Base-by-base conservation (phyloP, 2,888 invertebrate species). In the Drosophila austrosaltans region DNA sequence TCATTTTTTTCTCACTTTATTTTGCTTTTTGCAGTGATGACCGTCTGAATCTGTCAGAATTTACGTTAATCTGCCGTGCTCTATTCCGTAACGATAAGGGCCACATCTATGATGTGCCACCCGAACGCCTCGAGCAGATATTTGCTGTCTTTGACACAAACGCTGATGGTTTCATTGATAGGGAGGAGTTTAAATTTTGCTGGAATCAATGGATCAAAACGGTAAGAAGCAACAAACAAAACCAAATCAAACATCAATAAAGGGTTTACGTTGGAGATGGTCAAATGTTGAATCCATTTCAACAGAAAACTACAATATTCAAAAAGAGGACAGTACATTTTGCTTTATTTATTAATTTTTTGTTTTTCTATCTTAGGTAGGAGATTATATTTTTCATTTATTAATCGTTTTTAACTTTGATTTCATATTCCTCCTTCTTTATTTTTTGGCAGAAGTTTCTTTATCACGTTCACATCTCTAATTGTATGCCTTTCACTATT, bases 191-290 rank as follows among this genome's bases (percentile, higher is more conserved):
- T 91, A 94, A 95, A 65, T 95, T 96, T 90, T 97, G 97, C 91
- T 97, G 97, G 97, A 96, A 96, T 92, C 95, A 96, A 87, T 97
- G 97, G 97, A 97, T 97, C 76, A 97, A 97, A 94, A 95, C 96
- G 89, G 96, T 96, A 90, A 89, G 87, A 53, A 66, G 57, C 32
- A 39, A n/a, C 40, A n/a, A n/a, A n/a, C n/a, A 40, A 12, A 16
- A 48, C 5, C 8, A 16, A 44, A 20, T 44, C 20, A 3, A 20
- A 36, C 10, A 36, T 1, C 8, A 2, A 8, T 36, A 20, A 40
- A 40, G 40, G n/a, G n/a, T 40, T 40, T 4, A 7, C 2, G 2
- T n/a, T 40, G 3, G n/a, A n/a, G 40, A 40, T 39, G 39, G 4
- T 10, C 10, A 39, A 10, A 39, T 39, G 12, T 39, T 39, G 39